Evolutionary conservation across 2,797 vertebrate genomes (phyloP).

Genomic region (Apogon hyalosoma): DNA sequence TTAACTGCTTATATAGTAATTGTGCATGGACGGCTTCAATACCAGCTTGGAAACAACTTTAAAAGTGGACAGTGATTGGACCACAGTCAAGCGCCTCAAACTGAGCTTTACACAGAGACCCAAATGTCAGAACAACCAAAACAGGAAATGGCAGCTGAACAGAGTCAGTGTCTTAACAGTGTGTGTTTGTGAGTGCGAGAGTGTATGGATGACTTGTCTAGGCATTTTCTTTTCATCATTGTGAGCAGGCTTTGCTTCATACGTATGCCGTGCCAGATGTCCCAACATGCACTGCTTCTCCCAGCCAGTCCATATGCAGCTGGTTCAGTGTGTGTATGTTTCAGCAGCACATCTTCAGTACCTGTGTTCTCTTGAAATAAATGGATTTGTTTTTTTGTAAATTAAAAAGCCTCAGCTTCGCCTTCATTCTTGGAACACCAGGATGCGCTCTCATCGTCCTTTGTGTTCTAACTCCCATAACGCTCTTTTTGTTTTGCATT

Average conservation of each 20-base stretch:
- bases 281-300: conserved; percentile 77
- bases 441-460: conserved; percentile 71
- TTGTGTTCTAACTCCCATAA: conserved; percentile 86
- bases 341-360: conserved; percentile 31
- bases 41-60: conserved; percentile 6
- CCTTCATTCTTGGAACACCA: conserved; percentile 66
- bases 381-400: conserved; percentile 31
- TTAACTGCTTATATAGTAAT: background rate
- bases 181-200: conserved; percentile 3
- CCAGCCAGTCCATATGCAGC: conserved; percentile 57
- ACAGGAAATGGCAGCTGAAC: conserved; percentile 44
- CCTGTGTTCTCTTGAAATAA: conserved; percentile 48
- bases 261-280: conserved; percentile 43
- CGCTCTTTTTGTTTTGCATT: conserved; percentile 77
- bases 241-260: conserved; percentile 62
- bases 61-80: conserved; percentile 29
- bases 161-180: conserved; percentile 16
- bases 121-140: conserved; percentile 15
- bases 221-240: conserved; percentile 56
- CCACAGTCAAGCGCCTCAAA: conserved; percentile 19
- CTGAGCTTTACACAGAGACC: conserved; percentile 18
- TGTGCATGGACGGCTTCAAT: background rate
- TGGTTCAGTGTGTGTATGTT: conserved; percentile 55
- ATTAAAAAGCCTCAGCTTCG: conserved; percentile 53
- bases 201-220: conserved; percentile 45